Base-by-base conservation (phyloP, 2,797 vertebrate species). In the Pangasius larnaudii region DNA sequence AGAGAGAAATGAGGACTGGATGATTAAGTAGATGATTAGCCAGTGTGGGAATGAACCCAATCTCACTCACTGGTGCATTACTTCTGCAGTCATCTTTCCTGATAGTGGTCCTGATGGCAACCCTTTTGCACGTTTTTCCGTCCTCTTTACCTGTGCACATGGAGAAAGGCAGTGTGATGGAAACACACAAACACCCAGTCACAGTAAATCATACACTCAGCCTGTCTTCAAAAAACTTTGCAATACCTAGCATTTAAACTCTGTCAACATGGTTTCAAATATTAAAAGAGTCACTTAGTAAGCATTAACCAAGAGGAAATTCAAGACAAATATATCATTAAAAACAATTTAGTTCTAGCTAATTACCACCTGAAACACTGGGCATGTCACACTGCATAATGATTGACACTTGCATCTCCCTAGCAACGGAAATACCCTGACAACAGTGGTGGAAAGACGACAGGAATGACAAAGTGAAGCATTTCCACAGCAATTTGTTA, bases 41-140 rank as follows among this genome's bases (percentile, higher is more conserved):
- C n/a, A 27, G 24, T 27, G 9, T 49, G 78, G 39, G 1, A 22
- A 3, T 79, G 67, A 65, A 49, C 19, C 65, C 4, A 53, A 8
- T 53, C 19, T 87, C n/a, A 90, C 98, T 97, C 95, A 99, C 99
- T 92, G 98, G 97, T 65, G 96, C 96, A 86, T 97, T 98, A 94
- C 98, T 99, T 93, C 97, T 94, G 92, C 99, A 99, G 92, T 99
- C 98, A 36, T 98, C 97, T 95, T 97, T 99, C 91, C 97, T 95
- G 93, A 99, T 97, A 53, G 98, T 96, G 59, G 98, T 99, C 92
- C 98, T 97, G 92, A 99, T 98, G 81, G 96, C 97, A 91, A 99
- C 97, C 91, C 97, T 97, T 92, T 99, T 98, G 92, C 98, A 99
- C 86, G 98, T 97, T 92, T 97, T 98, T 92, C 98, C 98, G 89